These are phyloP conservation scores for Conchocele bisecta DNA, from an alignment of 2,888 invertebrate genomes.

Conservation along the genomic window DNA sequence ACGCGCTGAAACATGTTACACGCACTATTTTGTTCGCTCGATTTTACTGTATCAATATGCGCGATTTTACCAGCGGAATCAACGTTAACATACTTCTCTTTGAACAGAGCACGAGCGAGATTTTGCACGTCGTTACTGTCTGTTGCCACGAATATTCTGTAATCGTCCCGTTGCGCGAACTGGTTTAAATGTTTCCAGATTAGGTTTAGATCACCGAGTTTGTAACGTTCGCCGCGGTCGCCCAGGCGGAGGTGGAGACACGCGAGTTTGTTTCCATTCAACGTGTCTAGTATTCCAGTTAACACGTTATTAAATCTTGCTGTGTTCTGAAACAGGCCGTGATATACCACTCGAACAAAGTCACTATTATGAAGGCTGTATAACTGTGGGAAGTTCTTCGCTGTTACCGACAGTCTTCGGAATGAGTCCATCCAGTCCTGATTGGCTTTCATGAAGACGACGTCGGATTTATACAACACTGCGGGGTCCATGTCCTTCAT, in stretches of 20 bases:
- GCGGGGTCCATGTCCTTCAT: conserved; percentile 15
- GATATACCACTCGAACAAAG: conserved; percentile 12
- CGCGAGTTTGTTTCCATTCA: conserved; percentile 18
- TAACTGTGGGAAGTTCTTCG: conserved; percentile 27
- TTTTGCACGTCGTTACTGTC: conserved; percentile 20
- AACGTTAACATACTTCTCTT: conserved; percentile 1
- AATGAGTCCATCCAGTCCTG: conserved; percentile 24
- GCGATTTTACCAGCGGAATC: conserved; percentile 18
- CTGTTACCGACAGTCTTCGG: conserved; percentile 8
- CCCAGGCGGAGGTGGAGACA: conserved; percentile 38
- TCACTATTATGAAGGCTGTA: conserved; percentile 13
- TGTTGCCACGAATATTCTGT: conserved; percentile 23
- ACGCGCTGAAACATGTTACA: conserved; percentile 27
- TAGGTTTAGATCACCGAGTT: not conserved
- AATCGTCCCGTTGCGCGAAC: conserved; percentile 3
- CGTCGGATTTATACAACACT: not conserved
- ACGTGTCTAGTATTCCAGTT: conserved; percentile 7
- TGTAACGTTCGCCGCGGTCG: conserved; percentile 10
- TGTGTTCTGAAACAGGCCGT: conserved; percentile 24
- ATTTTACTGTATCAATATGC: conserved; percentile 10
- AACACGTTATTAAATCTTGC: not conserved
- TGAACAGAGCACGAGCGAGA: conserved; percentile 9
- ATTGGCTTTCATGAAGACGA: conserved; percentile 22
- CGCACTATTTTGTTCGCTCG: conserved; percentile 7
- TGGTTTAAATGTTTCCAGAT: conserved; percentile 13